Evolutionary conservation across 2,888 invertebrate genomes (phyloP), one percentile per base, ranked within the genome.

Genomic region (Geotrupes spiniger): DNA sequence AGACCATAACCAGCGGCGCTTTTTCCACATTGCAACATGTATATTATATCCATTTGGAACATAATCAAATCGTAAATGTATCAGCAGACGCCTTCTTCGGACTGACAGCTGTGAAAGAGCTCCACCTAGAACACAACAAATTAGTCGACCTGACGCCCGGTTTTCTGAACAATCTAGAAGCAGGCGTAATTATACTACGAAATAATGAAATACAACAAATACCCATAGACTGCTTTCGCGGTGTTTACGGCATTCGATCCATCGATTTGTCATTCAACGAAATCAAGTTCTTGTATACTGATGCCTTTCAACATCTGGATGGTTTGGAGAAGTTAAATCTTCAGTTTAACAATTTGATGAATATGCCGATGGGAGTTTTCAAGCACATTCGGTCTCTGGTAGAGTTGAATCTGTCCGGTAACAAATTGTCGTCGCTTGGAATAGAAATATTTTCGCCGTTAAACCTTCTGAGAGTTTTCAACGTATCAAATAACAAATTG

Each of bases 371-470:
- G 27, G 70, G 69, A 1, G 52, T 60, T 5, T 72, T 72, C 49
- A 63, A 59, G 39, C 49, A 62, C 16, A 14, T 67, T 4, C 54
- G 46, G 11, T 41, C 45, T 9, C 49, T 72, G 27, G 62, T 58
- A 38, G 58, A 57, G 21, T 57, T 72, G 33, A 65, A 69, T 54
- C 46, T 72, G 17, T 60, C 65, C 1, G 44, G 61, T 39, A 72
- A 72, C 42, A 64, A 64, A 45, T 56, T 71, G 17, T 54, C 54
- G 5, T 58, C 53, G 40, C 65, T 71, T 38, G 43, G 59, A 2
- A 42, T 58, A 16, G 70, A 70, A 1, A 56, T 61, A 3, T 71
- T 72, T 55, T 68, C 69, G 1, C 70, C 69, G 10, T 52, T 71
- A 41, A 59, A 42, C 11, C 58, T 61, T 45, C 49, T 72, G 8